Conservation (phyloP, 2,113 vertebrate species). For the Eudyptes chrysolophus region DNA sequence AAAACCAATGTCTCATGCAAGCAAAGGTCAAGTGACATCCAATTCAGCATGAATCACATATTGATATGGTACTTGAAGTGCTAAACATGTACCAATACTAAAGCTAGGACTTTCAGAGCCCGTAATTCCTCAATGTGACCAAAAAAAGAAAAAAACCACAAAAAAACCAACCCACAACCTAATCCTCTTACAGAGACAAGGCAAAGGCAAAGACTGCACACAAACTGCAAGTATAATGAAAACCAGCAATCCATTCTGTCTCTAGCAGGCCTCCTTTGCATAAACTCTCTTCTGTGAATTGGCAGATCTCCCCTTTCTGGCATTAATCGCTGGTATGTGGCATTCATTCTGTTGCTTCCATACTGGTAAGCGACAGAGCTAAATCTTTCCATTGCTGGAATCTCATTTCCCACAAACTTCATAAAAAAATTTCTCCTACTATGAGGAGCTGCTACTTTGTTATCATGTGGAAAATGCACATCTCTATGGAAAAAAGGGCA, state of each 20-base stretch:
- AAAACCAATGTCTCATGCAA: neutral
- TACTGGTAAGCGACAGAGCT: slow-evolving; percentile 17
- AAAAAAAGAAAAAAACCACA: neutral
- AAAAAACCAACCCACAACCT: neutral
- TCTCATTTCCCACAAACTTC: slow-evolving; percentile 6
- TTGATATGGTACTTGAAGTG: neutral
- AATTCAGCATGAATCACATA: neutral
- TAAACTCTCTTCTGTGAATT: slow-evolving; percentile 37
- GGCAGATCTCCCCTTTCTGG: slow-evolving; percentile 17
- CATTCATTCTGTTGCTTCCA: slow-evolving; percentile 15
- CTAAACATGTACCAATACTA: neutral
- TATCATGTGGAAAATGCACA: neutral
- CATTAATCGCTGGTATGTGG: neutral
- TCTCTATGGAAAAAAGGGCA: neutral
- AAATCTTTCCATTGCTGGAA: slow-evolving; percentile 5
- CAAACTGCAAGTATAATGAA: slow-evolving; percentile 28
- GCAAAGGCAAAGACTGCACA: slow-evolving; percentile 30
- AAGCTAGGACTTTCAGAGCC: neutral
- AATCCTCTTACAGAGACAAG: neutral
- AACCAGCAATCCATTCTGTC: slow-evolving; percentile 36
- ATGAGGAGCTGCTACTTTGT: neutral
- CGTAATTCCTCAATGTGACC: neutral
- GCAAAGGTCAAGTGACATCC: neutral
- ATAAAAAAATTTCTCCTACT: neutral
- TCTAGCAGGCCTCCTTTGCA: slow-evolving; percentile 13